These are phyloP conservation scores for Probaryconus sp. DNA, from an alignment of 1,140 invertebrate genomes.

Conservation along the genomic window DNA sequence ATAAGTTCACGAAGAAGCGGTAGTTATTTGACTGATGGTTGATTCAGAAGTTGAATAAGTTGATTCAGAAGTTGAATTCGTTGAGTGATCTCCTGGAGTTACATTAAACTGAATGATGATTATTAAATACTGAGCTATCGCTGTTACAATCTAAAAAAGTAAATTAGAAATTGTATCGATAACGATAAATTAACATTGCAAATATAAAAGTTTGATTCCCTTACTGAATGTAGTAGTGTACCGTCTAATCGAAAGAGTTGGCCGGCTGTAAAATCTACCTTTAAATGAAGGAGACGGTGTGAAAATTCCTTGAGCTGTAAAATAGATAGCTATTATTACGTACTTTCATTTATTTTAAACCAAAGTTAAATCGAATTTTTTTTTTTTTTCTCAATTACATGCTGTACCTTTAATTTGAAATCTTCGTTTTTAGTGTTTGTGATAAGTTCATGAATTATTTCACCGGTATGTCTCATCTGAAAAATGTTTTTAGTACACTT, in stretches of 20 bases:
- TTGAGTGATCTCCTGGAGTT: too few species aligned
- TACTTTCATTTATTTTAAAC: too few species aligned
- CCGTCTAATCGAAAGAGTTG: slow-evolving; percentile 27
- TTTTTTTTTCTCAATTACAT: too few species aligned
- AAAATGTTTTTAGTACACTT: too few species aligned
- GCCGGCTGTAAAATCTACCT: slow-evolving; percentile 24
- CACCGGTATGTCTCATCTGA: slow-evolving; percentile 12
- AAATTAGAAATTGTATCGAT: not conserved
- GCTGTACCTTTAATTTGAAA: slow-evolving; percentile 12
- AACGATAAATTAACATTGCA: not conserved
- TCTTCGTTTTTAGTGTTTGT: slow-evolving; percentile 13
- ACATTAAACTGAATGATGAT: slow-evolving; percentile 31
- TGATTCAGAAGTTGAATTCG: too few species aligned
- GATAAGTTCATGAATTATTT: slow-evolving; percentile 14
- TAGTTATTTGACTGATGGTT: too few species aligned
- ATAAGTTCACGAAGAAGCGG: too few species aligned
- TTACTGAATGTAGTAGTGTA: slow-evolving; percentile 34
- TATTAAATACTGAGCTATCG: slow-evolving; percentile 28
- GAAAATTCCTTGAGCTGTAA: slow-evolving; percentile 41
- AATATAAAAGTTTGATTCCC: not conserved
- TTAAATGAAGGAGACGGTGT: slow-evolving; percentile 20
- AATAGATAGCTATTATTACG: slow-evolving; percentile 5
- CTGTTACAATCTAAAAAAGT: slow-evolving; percentile 21
- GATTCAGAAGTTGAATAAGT: too few species aligned
- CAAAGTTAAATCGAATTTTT: too few species aligned